A percentile compares a stretch with the other conserved stretches of the same genome.
These are phyloP conservation scores for Anguilla rostrata DNA, from an alignment of 2,113 vertebrate genomes.

Conservation along the genomic window DNA sequence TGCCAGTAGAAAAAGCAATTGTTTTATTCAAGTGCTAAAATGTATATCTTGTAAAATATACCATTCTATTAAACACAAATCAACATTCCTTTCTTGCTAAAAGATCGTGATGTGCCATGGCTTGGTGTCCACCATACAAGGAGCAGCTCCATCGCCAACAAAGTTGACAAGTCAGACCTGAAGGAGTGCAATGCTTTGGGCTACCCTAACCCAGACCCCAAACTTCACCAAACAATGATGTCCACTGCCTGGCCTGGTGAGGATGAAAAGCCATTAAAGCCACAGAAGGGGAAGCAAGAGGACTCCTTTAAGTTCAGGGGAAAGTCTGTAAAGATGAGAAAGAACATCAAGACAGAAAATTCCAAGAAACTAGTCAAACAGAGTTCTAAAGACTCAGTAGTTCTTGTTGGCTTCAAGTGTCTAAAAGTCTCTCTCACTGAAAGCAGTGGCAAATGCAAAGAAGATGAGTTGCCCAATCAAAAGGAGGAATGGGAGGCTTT, in stretches of 20 bases:
- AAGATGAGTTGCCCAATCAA: constrained; percentile 72
- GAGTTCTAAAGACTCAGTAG: constrained; percentile 92
- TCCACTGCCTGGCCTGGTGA: constrained; percentile 76
- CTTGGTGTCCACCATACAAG: constrained; percentile 80
- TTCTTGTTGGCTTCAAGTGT: constrained; percentile 78
- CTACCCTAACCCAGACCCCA: constrained; percentile 75
- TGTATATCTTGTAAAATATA: background rate
- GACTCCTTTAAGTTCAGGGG: constrained; percentile 86
- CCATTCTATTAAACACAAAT: background rate
- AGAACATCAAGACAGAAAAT: constrained; percentile 89
- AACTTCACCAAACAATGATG: constrained; percentile 65
- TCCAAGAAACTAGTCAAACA: constrained; percentile 90
- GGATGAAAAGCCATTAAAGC: constrained; percentile 77
- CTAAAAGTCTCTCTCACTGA: constrained; percentile 80
- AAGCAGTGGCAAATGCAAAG: constrained; percentile 72
- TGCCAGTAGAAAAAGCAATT: too few relatives aligned
- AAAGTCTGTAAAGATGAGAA: constrained; percentile 92
- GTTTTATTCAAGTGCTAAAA: background rate
- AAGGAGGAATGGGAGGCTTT: constrained; percentile 73
- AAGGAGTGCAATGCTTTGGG: constrained; percentile 78
- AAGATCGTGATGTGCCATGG: constrained; percentile 94
- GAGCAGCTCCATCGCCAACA: constrained; percentile 73
- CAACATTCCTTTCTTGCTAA: background rate
- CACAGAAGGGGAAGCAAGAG: constrained; percentile 73
- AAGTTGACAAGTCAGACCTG: constrained; percentile 77